Base-by-base conservation (phyloP, 2,113 vertebrate genomes). In the Oncorhynchus masou region DNA sequence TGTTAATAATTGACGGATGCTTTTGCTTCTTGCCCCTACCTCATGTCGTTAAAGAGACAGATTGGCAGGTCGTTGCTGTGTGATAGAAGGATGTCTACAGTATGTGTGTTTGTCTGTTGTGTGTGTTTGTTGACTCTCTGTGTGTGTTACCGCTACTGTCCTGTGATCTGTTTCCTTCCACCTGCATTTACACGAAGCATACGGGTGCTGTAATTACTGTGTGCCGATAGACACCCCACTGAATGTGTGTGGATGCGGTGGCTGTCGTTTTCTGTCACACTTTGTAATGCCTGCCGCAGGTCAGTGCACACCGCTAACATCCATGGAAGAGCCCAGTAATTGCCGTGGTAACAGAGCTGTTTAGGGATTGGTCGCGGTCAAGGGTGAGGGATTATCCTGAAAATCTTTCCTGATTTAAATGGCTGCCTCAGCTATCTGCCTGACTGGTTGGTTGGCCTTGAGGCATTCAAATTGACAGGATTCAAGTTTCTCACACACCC, bases 391-490 rank as follows among this genome's bases (percentile, higher is more conserved):
- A 86, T 84, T 91, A 85, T 79, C 70, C 82, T 60, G 74, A 86
- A 86, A 85, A 83, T 89, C 85, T 79, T 84, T 60, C 71, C 68
- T 0, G 19, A 73, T 79, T 70, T 82, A 85, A 85, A 82, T 77
- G 86, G 82, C 75, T 73, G 76, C 84, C 79, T 81, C 64, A 70
- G 84, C 83, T 75, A 73, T 85, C 81, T 82, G 79, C 80, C 59
- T 70, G 73, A 71, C 74, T 78, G 83, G 84, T 84, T 83, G 73
- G 73, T 87, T 82, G 80, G 88, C 86, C 87, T 86, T 85, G 77
- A 90, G 90, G 88, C 91, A 91, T 92, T 93, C 86, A 90, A 91
- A 90, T 91, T 90, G 91, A 92, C 90, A 89, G 81, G 78, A 88
- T 89, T 93, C 89, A 92, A 92, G 39, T 93, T 93, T 87, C 79